phyloP scores from a whole-genome alignment of 2,113 vertebrate species.

The Eidolon helvum region DNA sequence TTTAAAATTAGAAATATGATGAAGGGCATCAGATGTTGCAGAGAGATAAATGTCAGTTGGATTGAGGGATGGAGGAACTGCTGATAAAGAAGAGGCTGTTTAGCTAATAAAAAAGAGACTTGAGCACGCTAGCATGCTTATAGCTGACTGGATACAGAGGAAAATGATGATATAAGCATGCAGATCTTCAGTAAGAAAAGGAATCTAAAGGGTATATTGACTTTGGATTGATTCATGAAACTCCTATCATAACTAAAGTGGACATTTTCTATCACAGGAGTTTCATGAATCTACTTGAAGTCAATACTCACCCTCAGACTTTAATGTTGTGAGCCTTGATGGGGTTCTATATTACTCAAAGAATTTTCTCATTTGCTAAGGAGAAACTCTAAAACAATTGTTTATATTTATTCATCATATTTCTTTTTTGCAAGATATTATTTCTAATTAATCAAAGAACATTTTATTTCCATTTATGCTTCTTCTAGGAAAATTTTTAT shows the following conservation, averaged over 20 bases:
- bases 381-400: not conserved
- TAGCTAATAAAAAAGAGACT: not conserved
- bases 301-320: not conserved
- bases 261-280: not conserved
- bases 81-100: not conserved
- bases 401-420: not conserved
- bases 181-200: not conserved
- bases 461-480: not conserved
- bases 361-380: not conserved
- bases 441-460: not conserved
- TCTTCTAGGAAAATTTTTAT: constrained; percentile 25
- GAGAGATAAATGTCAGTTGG: not conserved
- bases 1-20: not conserved
- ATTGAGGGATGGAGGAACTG: not conserved
- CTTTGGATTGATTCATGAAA: not conserved
- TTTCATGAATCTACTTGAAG: not conserved
- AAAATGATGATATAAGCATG: not conserved
- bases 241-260: not conserved
- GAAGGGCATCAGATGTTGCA: not conserved
- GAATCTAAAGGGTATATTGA: not conserved
- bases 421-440: not conserved
- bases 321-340: not conserved
- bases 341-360: not conserved
- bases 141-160: not conserved
- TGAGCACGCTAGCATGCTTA: not conserved